Evolutionary conservation across 2,113 vertebrate genomes (phyloP), one percentile per base, ranked within the genome.

Genomic region (Pagrus major): DNA sequence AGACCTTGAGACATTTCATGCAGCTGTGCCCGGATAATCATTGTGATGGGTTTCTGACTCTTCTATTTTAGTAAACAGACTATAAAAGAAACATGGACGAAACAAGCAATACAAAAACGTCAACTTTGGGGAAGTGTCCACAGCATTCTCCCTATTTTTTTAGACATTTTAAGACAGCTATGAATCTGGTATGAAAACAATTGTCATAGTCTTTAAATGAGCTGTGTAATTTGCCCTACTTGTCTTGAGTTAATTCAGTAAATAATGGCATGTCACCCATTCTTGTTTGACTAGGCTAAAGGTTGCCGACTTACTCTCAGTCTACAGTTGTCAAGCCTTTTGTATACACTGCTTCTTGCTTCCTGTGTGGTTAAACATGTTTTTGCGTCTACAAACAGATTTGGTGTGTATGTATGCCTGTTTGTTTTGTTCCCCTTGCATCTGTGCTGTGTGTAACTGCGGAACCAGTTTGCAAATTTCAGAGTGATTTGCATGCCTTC

Each of bases 401-500:
- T 47, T 31, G 9, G 35, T 60, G 3, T 27, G 37, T 56, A n/a
- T 41, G 16, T 63, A 3, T n/a, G 10, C 44, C 6, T 65, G 39
- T 83, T 67, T 74, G 12, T 52, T 67, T 76, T 71, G 10, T 67
- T 59, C 46, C 78, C 82, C 47, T 58, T 76, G 55, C 74, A 55
- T 86, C 60, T 84, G 68, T 86, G 74, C 52, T 49, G 23, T 58
- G 87, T 80, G 58, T 88, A 75, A 73, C 88, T 78, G 72, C 84
- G 83, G 81, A 88, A 84, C 77, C 71, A 76, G 73, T 88, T 88
- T 92, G 91, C 90, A 91, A 84, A 90, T 91, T 81, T 81, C 31
- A 54, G n/a, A 63, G 33, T 73, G 35, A 92, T 95, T 93, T 94
- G 91, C 94, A 93, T 94, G 84, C 51, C 29, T 88, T 92, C 75